phyloP scores from a whole-genome alignment of 2,797 vertebrate species.

The Pseudochaenichthys georgianus region DNA sequence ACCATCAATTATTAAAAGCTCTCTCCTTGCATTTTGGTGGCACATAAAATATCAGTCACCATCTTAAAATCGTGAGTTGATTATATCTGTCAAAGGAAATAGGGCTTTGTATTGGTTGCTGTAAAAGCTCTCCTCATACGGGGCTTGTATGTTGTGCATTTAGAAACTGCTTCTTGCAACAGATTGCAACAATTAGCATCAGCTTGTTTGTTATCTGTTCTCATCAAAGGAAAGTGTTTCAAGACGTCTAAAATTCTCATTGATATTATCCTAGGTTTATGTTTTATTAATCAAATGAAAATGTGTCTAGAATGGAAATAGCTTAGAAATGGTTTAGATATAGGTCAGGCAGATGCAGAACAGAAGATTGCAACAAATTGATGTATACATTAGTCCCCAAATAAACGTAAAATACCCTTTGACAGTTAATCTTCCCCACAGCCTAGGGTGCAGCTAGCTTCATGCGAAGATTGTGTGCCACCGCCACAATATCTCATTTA shows the following conservation, averaged over 20 bases:
- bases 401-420: neutral
- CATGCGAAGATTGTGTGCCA: conserved; percentile 27
- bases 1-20: conserved; percentile 97
- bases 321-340: neutral
- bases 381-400: neutral
- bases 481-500: conserved; percentile 23
- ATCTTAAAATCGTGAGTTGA: conserved; percentile 87
- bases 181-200: conserved; percentile 36
- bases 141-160: conserved; percentile 32
- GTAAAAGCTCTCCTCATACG: conserved; percentile 46
- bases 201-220: conserved; percentile 35
- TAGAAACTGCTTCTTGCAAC: conserved; percentile 41
- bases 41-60: conserved; percentile 89
- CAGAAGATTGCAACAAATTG: neutral
- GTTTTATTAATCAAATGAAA: conserved; percentile 25
- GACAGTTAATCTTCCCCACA: neutral
- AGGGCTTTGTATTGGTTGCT: conserved; percentile 68
- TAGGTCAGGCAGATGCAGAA: neutral
- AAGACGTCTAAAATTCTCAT: conserved; percentile 21
- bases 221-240: conserved; percentile 35
- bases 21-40: conserved; percentile 92
- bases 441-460: conserved; percentile 17
- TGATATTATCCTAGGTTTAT: conserved; percentile 31
- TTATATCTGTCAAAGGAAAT: conserved; percentile 88
- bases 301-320: conserved; percentile 1